Percentiles rank a stretch among this genome's conserved stretches.
Evolutionary conservation across 2,113 vertebrate genomes (phyloP).

Genomic region (Okapia johnstoni): DNA sequence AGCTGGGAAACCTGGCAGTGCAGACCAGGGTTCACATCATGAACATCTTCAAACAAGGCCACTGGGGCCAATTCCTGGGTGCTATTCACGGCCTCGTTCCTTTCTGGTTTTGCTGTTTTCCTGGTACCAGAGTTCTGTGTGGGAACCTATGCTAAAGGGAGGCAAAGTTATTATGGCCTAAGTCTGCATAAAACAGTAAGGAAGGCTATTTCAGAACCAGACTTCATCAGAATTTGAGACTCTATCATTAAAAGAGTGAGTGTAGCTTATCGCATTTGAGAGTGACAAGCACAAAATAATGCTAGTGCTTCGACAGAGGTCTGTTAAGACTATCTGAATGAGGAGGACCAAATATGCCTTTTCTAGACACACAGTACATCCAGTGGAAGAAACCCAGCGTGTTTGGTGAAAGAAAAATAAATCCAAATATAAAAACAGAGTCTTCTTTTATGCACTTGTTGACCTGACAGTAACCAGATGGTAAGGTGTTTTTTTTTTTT

Average conservation of each 20-base stretch:
- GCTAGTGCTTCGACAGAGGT: background rate
- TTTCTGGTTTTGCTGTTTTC: background rate
- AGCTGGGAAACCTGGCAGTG: background rate
- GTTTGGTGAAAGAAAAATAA: slow-evolving; percentile 61
- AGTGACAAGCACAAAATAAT: background rate
- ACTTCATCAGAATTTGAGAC: background rate
- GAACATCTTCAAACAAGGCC: slow-evolving; percentile 13
- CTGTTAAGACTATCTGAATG: background rate
- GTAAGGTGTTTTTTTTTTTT: background rate
- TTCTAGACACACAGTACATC: slow-evolving; percentile 25
- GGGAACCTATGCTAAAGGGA: background rate
- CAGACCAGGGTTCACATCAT: background rate
- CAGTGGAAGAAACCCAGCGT: slow-evolving; percentile 8
- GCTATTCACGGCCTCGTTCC: background rate
- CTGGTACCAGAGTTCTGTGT: background rate
- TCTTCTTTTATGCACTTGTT: slow-evolving; percentile 46
- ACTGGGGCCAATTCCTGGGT: background rate
- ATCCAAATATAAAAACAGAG: slow-evolving; percentile 60
- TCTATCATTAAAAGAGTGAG: background rate
- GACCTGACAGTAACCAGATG: slow-evolving; percentile 68
- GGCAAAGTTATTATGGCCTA: background rate
- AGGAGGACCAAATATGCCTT: background rate
- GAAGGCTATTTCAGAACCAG: background rate
- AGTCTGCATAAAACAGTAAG: background rate
- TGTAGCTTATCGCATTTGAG: background rate